Conservation (phyloP, 64 coral and sea anemone genomes). For the Stichodactyla helianthus region DNA sequence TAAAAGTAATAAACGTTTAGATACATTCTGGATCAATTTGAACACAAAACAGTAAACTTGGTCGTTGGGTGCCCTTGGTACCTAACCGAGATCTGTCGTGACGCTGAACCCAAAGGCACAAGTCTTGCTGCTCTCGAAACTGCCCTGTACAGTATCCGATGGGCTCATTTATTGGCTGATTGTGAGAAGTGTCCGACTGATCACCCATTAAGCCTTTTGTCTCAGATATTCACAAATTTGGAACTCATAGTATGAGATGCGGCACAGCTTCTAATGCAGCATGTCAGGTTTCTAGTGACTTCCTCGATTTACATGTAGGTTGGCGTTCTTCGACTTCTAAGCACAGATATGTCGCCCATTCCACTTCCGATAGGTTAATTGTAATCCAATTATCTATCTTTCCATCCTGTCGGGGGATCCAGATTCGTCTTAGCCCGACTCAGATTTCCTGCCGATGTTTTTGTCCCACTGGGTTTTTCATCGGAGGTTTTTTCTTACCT, state of each 20-base stretch:
- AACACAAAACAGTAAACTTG: no score
- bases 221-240: slow-evolving; percentile 16
- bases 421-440: slow-evolving; percentile 20
- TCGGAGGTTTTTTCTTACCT: slow-evolving; percentile 24
- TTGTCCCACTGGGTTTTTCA: neutral
- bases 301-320: slow-evolving; percentile 35
- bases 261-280: slow-evolving; percentile 44
- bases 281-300: neutral
- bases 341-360: slow-evolving; percentile 30
- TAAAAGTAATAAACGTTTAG: no score
- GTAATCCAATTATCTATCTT: neutral
- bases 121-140: no score
- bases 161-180: no score
- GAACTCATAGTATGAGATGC: slow-evolving; percentile 39
- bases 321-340: slow-evolving; percentile 40
- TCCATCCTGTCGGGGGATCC: slow-evolving; percentile 33
- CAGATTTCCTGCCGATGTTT: slow-evolving; percentile 23
- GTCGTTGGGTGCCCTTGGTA: no score
- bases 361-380: slow-evolving; percentile 21
- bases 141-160: no score
- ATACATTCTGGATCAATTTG: no score
- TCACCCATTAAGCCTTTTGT: slow-evolving; percentile 25
- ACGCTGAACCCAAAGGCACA: no score
- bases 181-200: no score
- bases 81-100: neutral